phyloP scores from a whole-genome alignment of 2,113 vertebrate genomes.

The Grallaria varia region DNA sequence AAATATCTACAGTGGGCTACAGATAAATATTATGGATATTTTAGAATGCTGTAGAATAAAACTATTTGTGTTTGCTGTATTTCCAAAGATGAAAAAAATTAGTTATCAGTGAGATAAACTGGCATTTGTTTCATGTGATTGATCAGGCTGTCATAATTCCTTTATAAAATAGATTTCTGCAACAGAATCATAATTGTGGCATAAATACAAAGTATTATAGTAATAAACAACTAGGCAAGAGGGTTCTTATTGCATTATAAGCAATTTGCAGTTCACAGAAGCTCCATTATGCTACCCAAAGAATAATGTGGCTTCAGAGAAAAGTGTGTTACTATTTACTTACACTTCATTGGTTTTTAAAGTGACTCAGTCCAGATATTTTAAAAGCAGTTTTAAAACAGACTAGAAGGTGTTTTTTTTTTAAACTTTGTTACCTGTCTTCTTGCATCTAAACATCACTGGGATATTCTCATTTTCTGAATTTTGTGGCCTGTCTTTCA shows the following conservation, averaged over 20 bases:
- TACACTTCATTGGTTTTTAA: not conserved
- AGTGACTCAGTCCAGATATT: not conserved
- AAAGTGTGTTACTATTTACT: not conserved
- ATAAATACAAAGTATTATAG: constrained; percentile 46
- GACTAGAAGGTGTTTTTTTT: not conserved
- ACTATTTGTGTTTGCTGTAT: not conserved
- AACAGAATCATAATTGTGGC: constrained; percentile 48
- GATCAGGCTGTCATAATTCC: not conserved
- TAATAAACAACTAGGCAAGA: constrained; percentile 36
- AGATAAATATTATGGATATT: constrained; percentile 1
- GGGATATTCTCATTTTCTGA: not conserved
- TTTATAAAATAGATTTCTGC: constrained; percentile 42
- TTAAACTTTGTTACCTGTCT: not conserved
- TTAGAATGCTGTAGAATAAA: constrained; percentile 19
- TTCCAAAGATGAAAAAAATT: constrained; percentile 29
- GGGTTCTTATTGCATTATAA: constrained; percentile 26
- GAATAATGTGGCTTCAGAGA: constrained; percentile 13
- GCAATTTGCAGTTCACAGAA: constrained; percentile 52
- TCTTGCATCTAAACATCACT: not conserved
- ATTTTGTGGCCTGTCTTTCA: not conserved
- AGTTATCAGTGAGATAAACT: constrained; percentile 27
- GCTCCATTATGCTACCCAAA: not conserved
- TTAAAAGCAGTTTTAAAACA: not conserved
- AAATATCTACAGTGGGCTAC: constrained; percentile 1
- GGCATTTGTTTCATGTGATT: constrained; percentile 6